Evolutionary conservation across 2,797 vertebrate species (phyloP), one percentile per base, ranked within the genome.

Genomic region (Phaenicophaeus curvirostris): DNA sequence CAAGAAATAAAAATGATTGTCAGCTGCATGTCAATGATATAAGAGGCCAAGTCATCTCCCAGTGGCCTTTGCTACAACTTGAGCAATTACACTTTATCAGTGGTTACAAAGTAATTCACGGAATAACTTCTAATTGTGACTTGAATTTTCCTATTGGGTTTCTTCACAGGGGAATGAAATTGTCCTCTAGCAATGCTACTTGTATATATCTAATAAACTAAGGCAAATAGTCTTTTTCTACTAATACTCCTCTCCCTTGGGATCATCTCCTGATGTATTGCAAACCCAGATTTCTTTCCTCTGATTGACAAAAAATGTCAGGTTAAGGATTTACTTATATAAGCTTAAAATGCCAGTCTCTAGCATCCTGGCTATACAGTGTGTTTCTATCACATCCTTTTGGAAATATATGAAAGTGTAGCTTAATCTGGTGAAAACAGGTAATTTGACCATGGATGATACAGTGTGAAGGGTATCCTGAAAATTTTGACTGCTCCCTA

Each of bases 401-500:
- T 76, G 90, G 81, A 89, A 95, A 90, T 50, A 37, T 8, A 48
- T 25, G 68, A 11, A 89, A 73, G 74, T 72, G 82, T 74, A 42
- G 48, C 73, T 95, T 88, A 92, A 95, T 94, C 85, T 95, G n/a
- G 4, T 83, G 80, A 71, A 89, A 96, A 87, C 61, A 80, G 83
- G 88, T 89, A 87, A 92, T 95, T 93, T 96, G 83, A 67, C 80
- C 90, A 83, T 25, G 48, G 62, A 71, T 90, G 80, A 90, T 85
- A 88, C 23, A 78, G 46, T 90, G 68, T 87, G 65, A 94, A 89
- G 57, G n/a, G 48, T 92, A 93, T 91, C 62, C 91, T 79, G 67
- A 89, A 95, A 93, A 85, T 89, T 75, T 33, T 33, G 88, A 92
- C 96, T 90, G 50, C n/a, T 85, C 55, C 81, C 28, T 7, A 68